phyloP scores from a whole-genome alignment of 1,140 invertebrate species.

The Berghia stephanieae region DNA sequence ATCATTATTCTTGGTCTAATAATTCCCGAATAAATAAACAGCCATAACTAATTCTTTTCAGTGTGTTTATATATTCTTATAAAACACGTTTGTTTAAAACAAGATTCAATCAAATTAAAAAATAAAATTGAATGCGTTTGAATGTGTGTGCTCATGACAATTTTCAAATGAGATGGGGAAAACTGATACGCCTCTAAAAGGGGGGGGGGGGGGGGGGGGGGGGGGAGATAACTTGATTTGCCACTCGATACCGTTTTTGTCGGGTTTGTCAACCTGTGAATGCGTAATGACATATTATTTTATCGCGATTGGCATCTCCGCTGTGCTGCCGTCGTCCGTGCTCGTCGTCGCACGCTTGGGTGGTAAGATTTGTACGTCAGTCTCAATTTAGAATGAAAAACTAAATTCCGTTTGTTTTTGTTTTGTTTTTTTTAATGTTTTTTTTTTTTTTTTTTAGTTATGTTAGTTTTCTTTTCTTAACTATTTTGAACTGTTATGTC shows the following conservation, averaged over 20 bases:
- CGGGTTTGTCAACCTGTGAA: neutral
- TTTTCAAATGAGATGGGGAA: neutral
- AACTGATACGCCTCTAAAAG: neutral
- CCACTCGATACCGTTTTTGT: neutral
- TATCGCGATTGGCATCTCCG: neutral
- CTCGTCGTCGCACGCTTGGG: too few species aligned
- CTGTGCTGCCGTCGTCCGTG: neutral
- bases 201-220: too few species aligned
- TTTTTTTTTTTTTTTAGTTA: neutral
- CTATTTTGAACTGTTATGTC: neutral
- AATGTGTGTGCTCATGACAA: neutral
- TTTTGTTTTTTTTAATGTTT: slow-evolving; percentile 15
- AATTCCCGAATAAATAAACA: too few species aligned
- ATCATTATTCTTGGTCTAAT: too few species aligned
- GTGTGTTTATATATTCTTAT: too few species aligned
- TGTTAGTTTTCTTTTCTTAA: neutral
- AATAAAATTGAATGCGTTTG: neutral
- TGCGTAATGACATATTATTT: neutral
- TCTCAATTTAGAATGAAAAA: slow-evolving; percentile 28
- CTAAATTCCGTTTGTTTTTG: neutral
- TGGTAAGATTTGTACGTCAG: too few species aligned
- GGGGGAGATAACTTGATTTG: too few species aligned
- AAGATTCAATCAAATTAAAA: neutral
- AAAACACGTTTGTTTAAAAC: neutral
- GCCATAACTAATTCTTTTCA: too few species aligned